Conservation (phyloP, 2,888 invertebrate species). For the Lasius platythorax region DNA sequence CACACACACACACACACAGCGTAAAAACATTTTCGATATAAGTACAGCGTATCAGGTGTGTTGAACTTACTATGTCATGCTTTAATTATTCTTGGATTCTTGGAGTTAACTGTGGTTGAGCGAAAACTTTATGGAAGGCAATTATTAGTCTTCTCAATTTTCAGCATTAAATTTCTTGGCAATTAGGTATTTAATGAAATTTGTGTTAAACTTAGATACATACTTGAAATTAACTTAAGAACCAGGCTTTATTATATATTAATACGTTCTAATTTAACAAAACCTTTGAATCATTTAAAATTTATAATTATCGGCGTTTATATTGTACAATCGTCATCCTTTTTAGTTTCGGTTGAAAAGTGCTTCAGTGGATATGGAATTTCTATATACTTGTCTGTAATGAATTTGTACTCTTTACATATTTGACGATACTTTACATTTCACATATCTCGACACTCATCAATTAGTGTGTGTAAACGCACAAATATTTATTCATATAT, state of each 20-base stretch:
- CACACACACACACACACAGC: not conserved
- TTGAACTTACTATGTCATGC: slow-evolving; percentile 35
- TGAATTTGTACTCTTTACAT: slow-evolving; percentile 25
- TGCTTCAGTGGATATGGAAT: not conserved
- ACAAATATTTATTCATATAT: slow-evolving; percentile 48
- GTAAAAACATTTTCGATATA: slow-evolving; percentile 22
- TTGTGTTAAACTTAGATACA: slow-evolving; percentile 42
- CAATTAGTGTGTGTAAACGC: slow-evolving; percentile 45
- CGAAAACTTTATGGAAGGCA: slow-evolving; percentile 46
- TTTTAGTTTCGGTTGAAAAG: not conserved
- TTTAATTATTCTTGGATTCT: slow-evolving; percentile 39
- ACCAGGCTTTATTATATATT: slow-evolving; percentile 14
- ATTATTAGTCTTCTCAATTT: slow-evolving; percentile 53
- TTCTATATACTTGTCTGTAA: slow-evolving; percentile 17
- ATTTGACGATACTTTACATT: slow-evolving; percentile 36
- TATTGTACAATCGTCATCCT: not conserved
- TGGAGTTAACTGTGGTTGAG: slow-evolving; percentile 38
- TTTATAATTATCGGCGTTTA: not conserved
- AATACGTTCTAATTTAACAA: not conserved
- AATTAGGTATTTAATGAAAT: slow-evolving; percentile 42
- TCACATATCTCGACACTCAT: slow-evolving; percentile 29
- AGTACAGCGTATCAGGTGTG: slow-evolving; percentile 21
- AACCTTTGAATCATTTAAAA: not conserved
- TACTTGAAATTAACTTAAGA: slow-evolving; percentile 28
- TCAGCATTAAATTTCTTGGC: slow-evolving; percentile 44